Evolutionary conservation across 2,113 vertebrate species (phyloP).

Genomic region (Cranoglanis bouderius): DNA sequence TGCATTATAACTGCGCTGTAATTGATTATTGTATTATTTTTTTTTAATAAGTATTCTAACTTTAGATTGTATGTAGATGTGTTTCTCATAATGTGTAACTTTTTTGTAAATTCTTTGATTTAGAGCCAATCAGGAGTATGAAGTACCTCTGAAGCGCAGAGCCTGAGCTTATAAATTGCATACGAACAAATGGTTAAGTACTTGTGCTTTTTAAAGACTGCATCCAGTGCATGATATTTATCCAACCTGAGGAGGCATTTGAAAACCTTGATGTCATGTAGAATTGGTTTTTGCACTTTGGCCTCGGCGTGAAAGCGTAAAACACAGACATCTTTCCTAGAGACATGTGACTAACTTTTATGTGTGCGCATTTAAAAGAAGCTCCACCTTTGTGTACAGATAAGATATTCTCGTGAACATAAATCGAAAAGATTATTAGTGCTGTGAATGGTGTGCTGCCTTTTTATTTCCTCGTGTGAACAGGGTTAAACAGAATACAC

Average conservation of each 20-base stretch:
- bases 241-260: background rate
- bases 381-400: constrained; percentile 12
- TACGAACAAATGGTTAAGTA: constrained; percentile 1
- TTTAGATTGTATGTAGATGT: constrained; percentile 60
- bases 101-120: background rate
- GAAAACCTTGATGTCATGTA: constrained; percentile 24
- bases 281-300: constrained; percentile 12
- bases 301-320: background rate
- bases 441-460: background rate
- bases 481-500: background rate
- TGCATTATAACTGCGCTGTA: constrained; percentile 25
- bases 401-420: constrained; percentile 12
- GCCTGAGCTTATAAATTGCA: constrained; percentile 1
- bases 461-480: background rate
- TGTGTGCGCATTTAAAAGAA: constrained; percentile 13
- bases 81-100: constrained; percentile 31
- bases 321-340: constrained; percentile 26
- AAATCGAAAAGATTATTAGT: background rate
- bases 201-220: constrained; percentile 2
- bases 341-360: constrained; percentile 31
- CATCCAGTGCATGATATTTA: constrained; percentile 30
- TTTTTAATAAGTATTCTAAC: constrained; percentile 63
- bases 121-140: background rate
- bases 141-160: constrained; percentile 6
- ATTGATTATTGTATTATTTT: constrained; percentile 49